Evolutionary conservation across 2,113 vertebrate genomes (phyloP).

Genomic region (Oreotrochilus melanogaster): DNA sequence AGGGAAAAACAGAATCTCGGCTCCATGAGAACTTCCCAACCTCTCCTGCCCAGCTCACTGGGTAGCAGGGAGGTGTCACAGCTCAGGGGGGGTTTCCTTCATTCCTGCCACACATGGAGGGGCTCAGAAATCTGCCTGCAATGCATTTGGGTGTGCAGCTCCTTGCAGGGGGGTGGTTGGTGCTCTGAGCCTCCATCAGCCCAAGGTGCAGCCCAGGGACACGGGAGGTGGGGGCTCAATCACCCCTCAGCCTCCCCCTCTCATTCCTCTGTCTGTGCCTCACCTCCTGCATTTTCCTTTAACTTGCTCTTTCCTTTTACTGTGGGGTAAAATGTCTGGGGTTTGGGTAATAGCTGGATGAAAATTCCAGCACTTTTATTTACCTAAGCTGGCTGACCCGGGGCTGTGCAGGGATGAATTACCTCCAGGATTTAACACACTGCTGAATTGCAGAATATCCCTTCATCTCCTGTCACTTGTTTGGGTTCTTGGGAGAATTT

Average conservation of each 20-base stretch:
- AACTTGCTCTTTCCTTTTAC: not conserved
- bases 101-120: not conserved
- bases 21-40: not conserved
- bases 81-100: not conserved
- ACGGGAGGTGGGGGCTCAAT: rapidly evolving
- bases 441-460: not conserved
- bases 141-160: too few species aligned
- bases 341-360: not conserved
- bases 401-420: not conserved
- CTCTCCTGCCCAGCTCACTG: too few species aligned
- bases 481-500: not conserved
- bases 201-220: too few species aligned
- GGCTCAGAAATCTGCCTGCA: too few species aligned
- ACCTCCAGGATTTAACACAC: rapidly evolving
- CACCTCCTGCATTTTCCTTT: not conserved
- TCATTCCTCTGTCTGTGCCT: rapidly evolving
- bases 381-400: not conserved
- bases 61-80: not conserved
- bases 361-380: not conserved
- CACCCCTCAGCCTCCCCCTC: not conserved
- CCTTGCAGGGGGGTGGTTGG: too few species aligned
- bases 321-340: not conserved
- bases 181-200: too few species aligned
- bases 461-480: not conserved
- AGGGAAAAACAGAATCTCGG: not conserved